Evolutionary conservation across 2,797 vertebrate genomes (phyloP), one percentile per base, ranked within the genome.

Genomic region (Chiroxiphia lanceolata): DNA sequence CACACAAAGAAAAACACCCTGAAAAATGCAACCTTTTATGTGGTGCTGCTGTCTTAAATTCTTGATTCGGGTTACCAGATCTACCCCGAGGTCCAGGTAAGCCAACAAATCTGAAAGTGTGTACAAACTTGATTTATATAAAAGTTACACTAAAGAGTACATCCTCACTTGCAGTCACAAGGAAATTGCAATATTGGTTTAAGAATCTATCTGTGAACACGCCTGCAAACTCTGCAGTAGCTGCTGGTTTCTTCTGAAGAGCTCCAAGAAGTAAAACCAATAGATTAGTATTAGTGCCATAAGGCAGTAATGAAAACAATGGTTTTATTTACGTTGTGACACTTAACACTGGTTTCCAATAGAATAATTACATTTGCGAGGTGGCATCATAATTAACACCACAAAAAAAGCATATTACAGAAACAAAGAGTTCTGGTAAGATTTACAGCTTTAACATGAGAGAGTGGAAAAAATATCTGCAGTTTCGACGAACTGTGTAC

Each of bases 291-390:
- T 72, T 64, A 81, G 40, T 68, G 79, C 82, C 19, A 15, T 31
- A 83, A 42, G 22, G 64, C 59, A 89, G 48, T 51, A 48, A 60
- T 18, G 48, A 82, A 90, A 79, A 79, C 75, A 84, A 45, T 45
- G 17, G 17, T 60, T 96, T 95, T 96, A 96, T 96, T 97, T 68
- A 56, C 0, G 7, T 80, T 78, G 75, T 83, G 63, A 92, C 53
- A 68, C 71, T 95, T 60, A 80, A 87, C 60, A 91, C 68, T 64
- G 64, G 45, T 92, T 94, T 84, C 78, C 79, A 90, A 95, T 74
- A 95, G 75, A 87, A 38, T 38, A 64, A 83, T 90, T 87, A 94
- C 92, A 92, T 61, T 77, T 45, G 82, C 83, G 79, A 89, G 69
- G 82, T 87, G 95, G 44, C 48, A 83, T 67, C 47, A 44, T 67